Conservation (phyloP, 2,113 vertebrate species). For the Tragelaphus buxtoni region DNA sequence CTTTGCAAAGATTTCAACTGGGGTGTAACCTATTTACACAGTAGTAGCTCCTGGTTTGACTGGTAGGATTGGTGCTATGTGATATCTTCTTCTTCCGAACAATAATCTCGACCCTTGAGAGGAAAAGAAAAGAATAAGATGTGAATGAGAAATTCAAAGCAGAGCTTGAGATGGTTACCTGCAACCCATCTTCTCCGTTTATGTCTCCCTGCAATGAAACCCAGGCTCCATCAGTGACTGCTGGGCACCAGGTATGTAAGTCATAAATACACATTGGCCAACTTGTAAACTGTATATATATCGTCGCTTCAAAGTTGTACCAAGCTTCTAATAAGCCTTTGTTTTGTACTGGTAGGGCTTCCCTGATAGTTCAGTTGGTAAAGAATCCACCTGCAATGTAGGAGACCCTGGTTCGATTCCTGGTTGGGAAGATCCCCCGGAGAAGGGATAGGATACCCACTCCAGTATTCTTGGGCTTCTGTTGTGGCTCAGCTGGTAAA, state of each 20-base stretch:
- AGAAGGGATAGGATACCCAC: neutral
- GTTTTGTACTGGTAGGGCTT: neutral
- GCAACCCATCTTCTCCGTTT: neutral
- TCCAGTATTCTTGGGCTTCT: neutral
- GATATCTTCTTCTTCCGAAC: constrained; percentile 95
- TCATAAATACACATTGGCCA: rapidly evolving
- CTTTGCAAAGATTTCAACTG: constrained; percentile 77
- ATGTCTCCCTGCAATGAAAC: neutral
- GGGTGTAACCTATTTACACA: constrained; percentile 87
- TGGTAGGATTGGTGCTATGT: constrained; percentile 87
- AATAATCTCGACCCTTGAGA: constrained; percentile 93
- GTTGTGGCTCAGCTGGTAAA: neutral
- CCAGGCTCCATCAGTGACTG: neutral
- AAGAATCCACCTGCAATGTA: neutral
- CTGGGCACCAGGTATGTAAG: neutral
- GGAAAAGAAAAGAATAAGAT: constrained; percentile 14
- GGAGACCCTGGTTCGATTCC: neutral
- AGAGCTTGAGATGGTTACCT: neutral
- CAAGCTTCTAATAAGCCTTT: neutral
- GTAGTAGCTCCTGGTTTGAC: constrained; percentile 76
- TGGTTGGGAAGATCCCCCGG: neutral
- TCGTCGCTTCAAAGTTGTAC: neutral
- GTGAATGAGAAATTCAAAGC: neutral
- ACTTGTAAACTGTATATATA: neutral
- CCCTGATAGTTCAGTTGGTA: neutral